Evolutionary conservation across 2,113 vertebrate genomes (phyloP).

Genomic region (Ia io): DNA sequence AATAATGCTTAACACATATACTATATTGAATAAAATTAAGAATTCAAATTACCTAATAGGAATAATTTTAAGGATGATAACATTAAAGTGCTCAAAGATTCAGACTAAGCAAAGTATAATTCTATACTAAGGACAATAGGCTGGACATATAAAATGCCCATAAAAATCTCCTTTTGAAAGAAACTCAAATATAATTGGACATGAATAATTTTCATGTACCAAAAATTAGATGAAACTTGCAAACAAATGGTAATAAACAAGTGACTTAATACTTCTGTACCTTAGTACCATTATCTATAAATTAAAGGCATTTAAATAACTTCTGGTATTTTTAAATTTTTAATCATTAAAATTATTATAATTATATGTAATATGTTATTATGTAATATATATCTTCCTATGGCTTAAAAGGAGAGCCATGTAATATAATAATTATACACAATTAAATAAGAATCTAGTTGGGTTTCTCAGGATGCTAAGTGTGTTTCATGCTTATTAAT

Average conservation of each 20-base stretch:
- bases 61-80: conserved; percentile 36
- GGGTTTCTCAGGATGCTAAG: background rate
- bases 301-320: background rate
- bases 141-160: background rate
- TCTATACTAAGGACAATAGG: background rate
- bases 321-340: conserved; percentile 8
- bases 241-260: conserved; percentile 46
- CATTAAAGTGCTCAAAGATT: background rate
- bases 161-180: conserved; percentile 59
- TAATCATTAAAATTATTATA: background rate
- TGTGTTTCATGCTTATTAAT: conserved; percentile 17
- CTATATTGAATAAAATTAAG: background rate
- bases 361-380: background rate
- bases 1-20: background rate
- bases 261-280: background rate
- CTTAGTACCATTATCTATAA: background rate
- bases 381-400: background rate
- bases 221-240: conserved; percentile 70
- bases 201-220: conserved; percentile 58
- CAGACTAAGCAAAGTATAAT: background rate
- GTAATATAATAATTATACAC: background rate
- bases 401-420: background rate
- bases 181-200: conserved; percentile 56
- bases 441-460: background rate
- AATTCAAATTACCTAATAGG: background rate